Percentiles rank a stretch among this genome's conserved stretches.
phyloP scores from a whole-genome alignment of 2,797 vertebrate genomes.

The Chaunax sp. region DNA sequence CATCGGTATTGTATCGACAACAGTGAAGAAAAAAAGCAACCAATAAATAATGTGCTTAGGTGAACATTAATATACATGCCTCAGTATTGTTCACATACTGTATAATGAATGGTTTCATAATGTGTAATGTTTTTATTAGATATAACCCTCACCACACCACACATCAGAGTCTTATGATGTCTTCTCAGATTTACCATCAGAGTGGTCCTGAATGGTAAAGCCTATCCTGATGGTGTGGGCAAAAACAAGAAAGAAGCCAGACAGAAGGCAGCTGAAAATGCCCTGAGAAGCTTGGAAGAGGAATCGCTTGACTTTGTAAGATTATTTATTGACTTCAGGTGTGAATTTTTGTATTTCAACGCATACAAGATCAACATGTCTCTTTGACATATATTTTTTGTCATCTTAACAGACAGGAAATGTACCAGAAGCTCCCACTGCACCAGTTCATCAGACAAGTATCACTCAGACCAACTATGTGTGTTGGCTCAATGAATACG shows the following conservation, averaged over 20 bases:
- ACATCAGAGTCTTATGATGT: too few relatives aligned
- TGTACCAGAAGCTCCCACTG: neutral
- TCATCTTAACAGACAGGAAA: constrained; percentile 48
- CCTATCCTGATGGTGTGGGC: constrained; percentile 71
- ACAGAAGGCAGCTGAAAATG: constrained; percentile 79
- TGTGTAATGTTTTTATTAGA: neutral
- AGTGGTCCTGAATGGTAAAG: constrained; percentile 61
- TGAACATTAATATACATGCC: neutral
- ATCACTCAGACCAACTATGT: constrained; percentile 55
- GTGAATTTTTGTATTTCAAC: neutral
- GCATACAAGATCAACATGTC: too few relatives aligned
- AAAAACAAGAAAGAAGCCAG: constrained; percentile 82
- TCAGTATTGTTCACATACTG: neutral
- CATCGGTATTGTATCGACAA: neutral
- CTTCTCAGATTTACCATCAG: constrained; percentile 75
- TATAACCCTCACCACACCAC: too few relatives aligned
- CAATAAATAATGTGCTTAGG: neutral
- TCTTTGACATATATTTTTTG: constrained; percentile 2
- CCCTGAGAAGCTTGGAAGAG: constrained; percentile 31
- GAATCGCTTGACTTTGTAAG: constrained; percentile 53
- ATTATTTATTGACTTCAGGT: constrained; percentile 3
- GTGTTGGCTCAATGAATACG: constrained; percentile 80
- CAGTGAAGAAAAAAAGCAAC: neutral
- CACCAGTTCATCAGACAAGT: neutral
- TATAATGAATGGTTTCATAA: neutral